Conservation (phyloP, 2,113 vertebrate genomes). For the Mobula hypostoma region DNA sequence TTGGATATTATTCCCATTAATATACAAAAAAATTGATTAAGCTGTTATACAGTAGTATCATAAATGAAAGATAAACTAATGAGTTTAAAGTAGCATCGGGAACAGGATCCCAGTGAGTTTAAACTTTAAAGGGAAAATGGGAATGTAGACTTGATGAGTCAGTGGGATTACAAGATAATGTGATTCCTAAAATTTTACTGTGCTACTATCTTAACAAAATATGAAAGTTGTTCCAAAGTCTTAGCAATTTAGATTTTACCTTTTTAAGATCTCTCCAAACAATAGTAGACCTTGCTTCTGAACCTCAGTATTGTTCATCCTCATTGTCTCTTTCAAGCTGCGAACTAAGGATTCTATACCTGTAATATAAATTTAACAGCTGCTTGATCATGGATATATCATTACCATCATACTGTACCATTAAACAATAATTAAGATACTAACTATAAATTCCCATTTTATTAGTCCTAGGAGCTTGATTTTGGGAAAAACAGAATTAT, state of each 20-base stretch:
- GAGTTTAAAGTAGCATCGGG: no score
- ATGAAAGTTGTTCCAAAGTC: background rate
- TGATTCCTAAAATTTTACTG: no score
- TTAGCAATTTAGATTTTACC: constrained; percentile 54
- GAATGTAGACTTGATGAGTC: no score
- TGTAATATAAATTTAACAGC: constrained; percentile 43
- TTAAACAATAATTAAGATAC: no score
- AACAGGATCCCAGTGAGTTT: no score
- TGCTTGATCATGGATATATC: background rate
- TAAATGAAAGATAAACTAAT: no score
- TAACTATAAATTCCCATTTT: no score
- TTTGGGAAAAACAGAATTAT: background rate
- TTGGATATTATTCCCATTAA: no score
- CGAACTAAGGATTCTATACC: constrained; percentile 84
- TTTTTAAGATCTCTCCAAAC: constrained; percentile 75
- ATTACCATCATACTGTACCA: background rate
- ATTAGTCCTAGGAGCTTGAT: background rate
- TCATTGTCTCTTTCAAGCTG: constrained; percentile 69
- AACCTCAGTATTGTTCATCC: constrained; percentile 68
- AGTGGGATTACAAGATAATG: no score
- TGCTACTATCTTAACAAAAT: background rate
- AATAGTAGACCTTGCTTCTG: constrained; percentile 80
- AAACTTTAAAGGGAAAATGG: no score
- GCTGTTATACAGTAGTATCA: no score
- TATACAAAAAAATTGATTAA: no score